These are phyloP conservation scores for Horisme vitalbata DNA, from an alignment of 2,888 invertebrate species.

Conservation along the genomic window DNA sequence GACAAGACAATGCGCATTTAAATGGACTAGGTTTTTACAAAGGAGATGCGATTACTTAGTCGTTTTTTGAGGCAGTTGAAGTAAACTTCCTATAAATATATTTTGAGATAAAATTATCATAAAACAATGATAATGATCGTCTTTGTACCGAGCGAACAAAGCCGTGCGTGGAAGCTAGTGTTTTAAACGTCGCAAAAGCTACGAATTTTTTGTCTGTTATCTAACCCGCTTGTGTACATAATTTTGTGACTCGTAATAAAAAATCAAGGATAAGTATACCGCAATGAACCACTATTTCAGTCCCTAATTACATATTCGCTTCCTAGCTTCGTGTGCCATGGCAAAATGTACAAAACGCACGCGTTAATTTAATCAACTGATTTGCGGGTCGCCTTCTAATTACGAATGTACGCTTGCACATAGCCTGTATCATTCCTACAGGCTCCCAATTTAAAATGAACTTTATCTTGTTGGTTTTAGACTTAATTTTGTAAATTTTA, in stretches of 20 bases:
- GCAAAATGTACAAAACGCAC: constrained; percentile 43
- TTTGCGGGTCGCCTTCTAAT: constrained; percentile 45
- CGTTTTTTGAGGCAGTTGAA: background rate
- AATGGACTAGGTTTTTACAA: constrained; percentile 4
- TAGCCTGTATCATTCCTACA: constrained; percentile 15
- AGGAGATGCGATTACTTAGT: constrained; percentile 3
- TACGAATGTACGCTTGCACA: constrained; percentile 47
- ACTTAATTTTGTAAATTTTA: background rate
- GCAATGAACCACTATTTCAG: constrained; percentile 11
- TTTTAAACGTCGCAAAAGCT: too few relatives aligned
- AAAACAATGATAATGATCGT: too few relatives aligned
- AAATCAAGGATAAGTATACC: too few relatives aligned
- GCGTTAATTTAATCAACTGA: constrained; percentile 61
- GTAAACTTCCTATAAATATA: background rate
- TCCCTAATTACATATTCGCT: constrained; percentile 20
- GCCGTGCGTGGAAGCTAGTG: too few relatives aligned
- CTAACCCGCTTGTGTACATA: too few relatives aligned
- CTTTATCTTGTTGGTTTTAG: background rate
- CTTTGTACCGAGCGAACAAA: too few relatives aligned
- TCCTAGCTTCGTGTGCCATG: constrained; percentile 23
- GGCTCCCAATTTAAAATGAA: background rate
- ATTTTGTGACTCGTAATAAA: too few relatives aligned
- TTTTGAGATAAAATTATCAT: too few relatives aligned
- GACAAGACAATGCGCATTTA: constrained; percentile 17
- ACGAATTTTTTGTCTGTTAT: too few relatives aligned